Conservation (phyloP, 2,888 invertebrate species). For the Tuberolachnus salignus region DNA sequence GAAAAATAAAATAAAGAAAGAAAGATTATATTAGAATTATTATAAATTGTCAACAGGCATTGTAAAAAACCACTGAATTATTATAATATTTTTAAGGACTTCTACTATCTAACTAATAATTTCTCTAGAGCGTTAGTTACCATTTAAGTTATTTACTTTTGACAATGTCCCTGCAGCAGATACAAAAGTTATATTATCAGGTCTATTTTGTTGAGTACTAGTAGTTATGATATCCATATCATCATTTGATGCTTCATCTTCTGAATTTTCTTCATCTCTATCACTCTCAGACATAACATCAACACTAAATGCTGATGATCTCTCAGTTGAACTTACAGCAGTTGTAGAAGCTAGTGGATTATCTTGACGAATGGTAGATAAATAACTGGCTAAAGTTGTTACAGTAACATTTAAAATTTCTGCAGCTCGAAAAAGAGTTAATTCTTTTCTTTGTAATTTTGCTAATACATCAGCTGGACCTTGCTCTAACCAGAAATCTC, state of each 20-base stretch:
- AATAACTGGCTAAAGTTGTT: slow-evolving; percentile 74
- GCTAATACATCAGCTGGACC: slow-evolving; percentile 76
- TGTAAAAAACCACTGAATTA: not conserved
- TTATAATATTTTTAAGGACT: slow-evolving; percentile 15
- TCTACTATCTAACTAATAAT: not conserved
- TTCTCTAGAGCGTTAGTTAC: slow-evolving; percentile 52
- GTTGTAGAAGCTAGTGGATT: slow-evolving; percentile 55
- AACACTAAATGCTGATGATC: slow-evolving; percentile 18
- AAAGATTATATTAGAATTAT: not conserved
- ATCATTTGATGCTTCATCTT: slow-evolving; percentile 63
- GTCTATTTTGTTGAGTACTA: slow-evolving; percentile 62
- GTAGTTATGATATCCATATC: slow-evolving; percentile 57
- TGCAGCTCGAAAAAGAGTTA: slow-evolving; percentile 75
- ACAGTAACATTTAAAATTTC: slow-evolving; percentile 78
- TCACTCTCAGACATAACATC: slow-evolving; percentile 57
- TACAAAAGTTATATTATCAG: slow-evolving; percentile 68
- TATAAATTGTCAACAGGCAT: not conserved
- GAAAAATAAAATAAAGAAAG: too few relatives aligned
- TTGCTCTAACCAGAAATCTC: slow-evolving; percentile 81
- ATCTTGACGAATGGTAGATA: slow-evolving; percentile 66
- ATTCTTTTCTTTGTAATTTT: slow-evolving; percentile 74
- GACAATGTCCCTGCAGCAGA: slow-evolving; percentile 62
- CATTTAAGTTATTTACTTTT: slow-evolving; percentile 61
- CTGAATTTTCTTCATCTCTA: slow-evolving; percentile 61
- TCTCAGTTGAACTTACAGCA: slow-evolving; percentile 17